These are phyloP conservation scores for Sthenelais limicola DNA, from an alignment of 2,888 invertebrate genomes.

Conservation along the genomic window DNA sequence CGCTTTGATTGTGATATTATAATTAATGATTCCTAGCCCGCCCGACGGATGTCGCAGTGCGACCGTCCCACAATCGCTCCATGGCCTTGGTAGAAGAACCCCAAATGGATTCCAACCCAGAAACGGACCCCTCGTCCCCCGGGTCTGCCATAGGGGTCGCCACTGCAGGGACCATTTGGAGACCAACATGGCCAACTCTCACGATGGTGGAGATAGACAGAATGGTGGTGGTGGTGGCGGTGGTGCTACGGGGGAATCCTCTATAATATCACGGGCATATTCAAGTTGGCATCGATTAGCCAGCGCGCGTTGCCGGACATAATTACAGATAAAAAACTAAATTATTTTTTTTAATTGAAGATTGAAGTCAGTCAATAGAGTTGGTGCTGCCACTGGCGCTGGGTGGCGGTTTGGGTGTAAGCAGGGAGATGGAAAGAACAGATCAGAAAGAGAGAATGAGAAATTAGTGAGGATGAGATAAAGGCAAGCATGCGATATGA, in stretches of 20 bases:
- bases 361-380: slow-evolving; percentile 38
- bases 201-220: no score
- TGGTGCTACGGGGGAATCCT: background rate
- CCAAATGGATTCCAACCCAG: slow-evolving; percentile 16
- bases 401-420: slow-evolving; percentile 5
- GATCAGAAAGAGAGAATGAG: no score
- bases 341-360: slow-evolving; percentile 27
- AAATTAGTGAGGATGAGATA: no score
- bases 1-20: slow-evolving; percentile 29
- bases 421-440: no score
- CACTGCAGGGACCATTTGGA: no score
- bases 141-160: background rate
- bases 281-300: slow-evolving; percentile 36
- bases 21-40: slow-evolving; percentile 1
- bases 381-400: background rate
- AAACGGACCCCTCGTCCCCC: background rate
- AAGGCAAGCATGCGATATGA: no score
- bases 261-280: slow-evolving; percentile 16
- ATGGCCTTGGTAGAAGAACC: slow-evolving; percentile 19
- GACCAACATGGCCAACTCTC: background rate
- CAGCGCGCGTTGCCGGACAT: slow-evolving; percentile 32
- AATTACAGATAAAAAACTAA: slow-evolving; percentile 19
- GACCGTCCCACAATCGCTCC: slow-evolving; percentile 9
- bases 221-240: background rate
- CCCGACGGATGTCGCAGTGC: background rate